Base-by-base conservation (phyloP, 2,113 vertebrate species). In the Ictalurus punctatus region DNA sequence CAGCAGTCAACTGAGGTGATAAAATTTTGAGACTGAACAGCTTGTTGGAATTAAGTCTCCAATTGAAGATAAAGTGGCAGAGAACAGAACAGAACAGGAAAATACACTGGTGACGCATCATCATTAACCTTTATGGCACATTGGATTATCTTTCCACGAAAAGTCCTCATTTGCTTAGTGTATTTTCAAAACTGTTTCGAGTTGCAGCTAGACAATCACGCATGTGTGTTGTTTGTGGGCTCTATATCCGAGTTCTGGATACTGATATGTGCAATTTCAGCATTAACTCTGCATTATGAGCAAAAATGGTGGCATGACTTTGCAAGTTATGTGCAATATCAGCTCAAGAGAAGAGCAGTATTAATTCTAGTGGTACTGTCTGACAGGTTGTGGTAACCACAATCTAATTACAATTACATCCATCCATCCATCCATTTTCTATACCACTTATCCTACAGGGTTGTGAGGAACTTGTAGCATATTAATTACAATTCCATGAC, bases 41-140 rank as follows among this genome's bases (percentile, higher is more conserved):
- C 69, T 73, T 12, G 8, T 73, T 56, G 25, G 13, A 54, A 71
- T 85, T 52, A 85, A 37, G 17, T 17, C 44, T 56, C 25, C 83
- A 23, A 23, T 34, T 1, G 14, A 37, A 73, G 85, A 86, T 40
- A 34, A 74, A 74, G 85, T 61, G 83, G 44, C 63, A 85, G 34
- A 76, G 85, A 86, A 78, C 30, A 27, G 25, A 86, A 58, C 34
- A 25, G 71, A 44, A 17, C 71, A 63, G 37, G 58, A 78, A 86
- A 78, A 59, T 58, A 78, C 14, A 19, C 83, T 8, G 63, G 63
- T n/a, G 27, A 59, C 8, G 17, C 17, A 21, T 30, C 52, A 30
- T 81, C 79, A 56, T 81, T 81, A 81, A 81, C n/a, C 54, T 21
- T 59, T 59, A 82, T 21, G 19, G 30, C 54, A 82, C 79, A 82